These are phyloP conservation scores for Eupithecia exiguata DNA, from an alignment of 2,888 invertebrate species.

Conservation along the genomic window DNA sequence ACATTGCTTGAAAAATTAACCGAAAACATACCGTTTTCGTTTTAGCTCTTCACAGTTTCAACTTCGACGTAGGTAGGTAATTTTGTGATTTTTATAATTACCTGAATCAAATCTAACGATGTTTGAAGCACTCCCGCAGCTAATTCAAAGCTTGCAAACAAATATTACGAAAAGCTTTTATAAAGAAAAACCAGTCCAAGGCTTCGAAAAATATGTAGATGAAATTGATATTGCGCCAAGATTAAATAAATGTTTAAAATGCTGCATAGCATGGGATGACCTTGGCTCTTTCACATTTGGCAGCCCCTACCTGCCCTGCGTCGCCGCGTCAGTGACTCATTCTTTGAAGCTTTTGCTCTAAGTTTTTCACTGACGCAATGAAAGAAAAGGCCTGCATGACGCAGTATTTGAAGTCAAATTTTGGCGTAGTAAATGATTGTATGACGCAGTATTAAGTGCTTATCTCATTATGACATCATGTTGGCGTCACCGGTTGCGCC, in stretches of 20 bases:
- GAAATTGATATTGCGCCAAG: constrained; percentile 41
- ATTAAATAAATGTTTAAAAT: constrained; percentile 43
- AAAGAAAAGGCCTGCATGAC: not conserved
- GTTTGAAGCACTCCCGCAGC: not conserved
- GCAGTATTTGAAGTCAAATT: not conserved
- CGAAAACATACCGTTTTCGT: not conserved
- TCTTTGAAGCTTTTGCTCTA: constrained; percentile 18
- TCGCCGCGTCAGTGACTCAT: constrained; percentile 55
- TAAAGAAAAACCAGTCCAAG: constrained; percentile 29
- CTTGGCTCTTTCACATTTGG: constrained; percentile 42
- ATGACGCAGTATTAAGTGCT: no score
- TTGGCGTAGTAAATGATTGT: no score
- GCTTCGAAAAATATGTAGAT: constrained; percentile 29
- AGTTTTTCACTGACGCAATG: constrained; percentile 19
- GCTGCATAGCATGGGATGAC: constrained; percentile 45
- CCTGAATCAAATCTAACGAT: not conserved
- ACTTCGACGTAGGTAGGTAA: not conserved
- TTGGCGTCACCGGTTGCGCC: no score
- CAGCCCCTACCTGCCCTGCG: constrained; percentile 39
- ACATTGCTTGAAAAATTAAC: not conserved
- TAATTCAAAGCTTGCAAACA: not conserved
- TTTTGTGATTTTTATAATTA: not conserved
- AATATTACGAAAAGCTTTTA: not conserved
- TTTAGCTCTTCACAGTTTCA: not conserved
- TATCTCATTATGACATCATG: no score